phyloP scores from a whole-genome alignment of 2,888 invertebrate genomes.

The Dusona sp. region DNA sequence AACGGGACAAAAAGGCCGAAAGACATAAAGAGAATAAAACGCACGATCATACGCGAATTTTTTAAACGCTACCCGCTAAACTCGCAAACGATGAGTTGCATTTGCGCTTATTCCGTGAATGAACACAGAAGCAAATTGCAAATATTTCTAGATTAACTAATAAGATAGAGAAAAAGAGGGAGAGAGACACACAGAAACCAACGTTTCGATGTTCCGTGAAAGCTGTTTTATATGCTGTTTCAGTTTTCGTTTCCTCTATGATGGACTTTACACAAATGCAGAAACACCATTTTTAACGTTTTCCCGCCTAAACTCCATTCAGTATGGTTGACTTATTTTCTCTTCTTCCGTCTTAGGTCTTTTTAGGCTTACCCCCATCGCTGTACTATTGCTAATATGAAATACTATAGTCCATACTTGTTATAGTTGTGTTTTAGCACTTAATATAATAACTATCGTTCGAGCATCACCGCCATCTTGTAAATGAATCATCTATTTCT shows the following conservation, averaged over 20 bases:
- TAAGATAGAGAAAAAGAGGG: conserved; percentile 22
- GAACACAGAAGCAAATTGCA: conserved; percentile 28
- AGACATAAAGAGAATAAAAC: neutral
- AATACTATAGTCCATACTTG: neutral
- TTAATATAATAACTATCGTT: neutral
- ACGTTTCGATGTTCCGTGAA: conserved; percentile 9
- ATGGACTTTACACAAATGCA: neutral
- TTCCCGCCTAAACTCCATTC: neutral
- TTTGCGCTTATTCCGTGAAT: conserved; percentile 15
- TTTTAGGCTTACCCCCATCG: too few species aligned
- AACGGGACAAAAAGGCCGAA: neutral
- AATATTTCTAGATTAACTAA: conserved; percentile 30
- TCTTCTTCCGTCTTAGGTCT: neutral
- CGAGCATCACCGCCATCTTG: neutral
- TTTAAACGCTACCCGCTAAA: conserved; percentile 9
- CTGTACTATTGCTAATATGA: neutral
- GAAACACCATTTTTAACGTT: conserved; percentile 17
- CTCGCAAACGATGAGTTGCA: conserved; percentile 14
- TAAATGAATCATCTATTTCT: neutral
- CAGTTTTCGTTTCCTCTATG: neutral
- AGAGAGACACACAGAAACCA: neutral
- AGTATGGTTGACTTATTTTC: conserved; percentile 1
- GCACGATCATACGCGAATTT: conserved; percentile 31
- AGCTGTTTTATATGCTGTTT: conserved; percentile 4
- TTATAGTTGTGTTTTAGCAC: neutral